Evolutionary conservation across 2,888 invertebrate genomes (phyloP).

Genomic region (Caenorhabditis macrosperma): DNA sequence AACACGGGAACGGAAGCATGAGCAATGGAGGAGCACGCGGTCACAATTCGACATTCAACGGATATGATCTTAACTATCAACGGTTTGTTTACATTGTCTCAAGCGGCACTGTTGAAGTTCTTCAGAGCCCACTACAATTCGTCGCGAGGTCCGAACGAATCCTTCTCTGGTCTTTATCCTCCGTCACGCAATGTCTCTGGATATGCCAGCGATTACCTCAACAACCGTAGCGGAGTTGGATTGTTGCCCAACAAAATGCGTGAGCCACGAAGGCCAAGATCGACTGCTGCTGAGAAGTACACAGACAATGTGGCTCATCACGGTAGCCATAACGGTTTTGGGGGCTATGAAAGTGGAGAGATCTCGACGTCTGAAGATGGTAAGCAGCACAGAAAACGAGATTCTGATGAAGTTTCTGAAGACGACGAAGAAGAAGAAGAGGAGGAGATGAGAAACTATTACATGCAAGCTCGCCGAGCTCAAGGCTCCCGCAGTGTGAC

Average conservation of each 20-base stretch:
- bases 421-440: constrained; percentile 45
- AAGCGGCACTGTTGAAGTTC: background rate
- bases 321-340: constrained; percentile 23
- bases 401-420: constrained; percentile 28
- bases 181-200: constrained; percentile 32
- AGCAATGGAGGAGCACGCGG: constrained; percentile 23
- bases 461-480: constrained; percentile 42
- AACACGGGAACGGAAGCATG: constrained; percentile 1
- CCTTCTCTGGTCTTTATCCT: constrained; percentile 45
- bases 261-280: constrained; percentile 45
- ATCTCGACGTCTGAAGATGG: constrained; percentile 31
- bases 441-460: constrained; percentile 38
- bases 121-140: constrained; percentile 27
- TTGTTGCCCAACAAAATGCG: constrained; percentile 35
- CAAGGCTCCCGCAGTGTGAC: constrained; percentile 56
- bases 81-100: constrained; percentile 8
- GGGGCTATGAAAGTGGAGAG: constrained; percentile 48
- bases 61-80: constrained; percentile 32
- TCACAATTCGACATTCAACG: constrained; percentile 54
- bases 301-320: background rate
- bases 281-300: constrained; percentile 47
- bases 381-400: background rate
- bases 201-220: constrained; percentile 48
- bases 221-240: constrained; percentile 27
- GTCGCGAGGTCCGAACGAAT: constrained; percentile 31